Base-by-base conservation (phyloP, 2,888 invertebrate species). In the Drosophila putrida region DNA sequence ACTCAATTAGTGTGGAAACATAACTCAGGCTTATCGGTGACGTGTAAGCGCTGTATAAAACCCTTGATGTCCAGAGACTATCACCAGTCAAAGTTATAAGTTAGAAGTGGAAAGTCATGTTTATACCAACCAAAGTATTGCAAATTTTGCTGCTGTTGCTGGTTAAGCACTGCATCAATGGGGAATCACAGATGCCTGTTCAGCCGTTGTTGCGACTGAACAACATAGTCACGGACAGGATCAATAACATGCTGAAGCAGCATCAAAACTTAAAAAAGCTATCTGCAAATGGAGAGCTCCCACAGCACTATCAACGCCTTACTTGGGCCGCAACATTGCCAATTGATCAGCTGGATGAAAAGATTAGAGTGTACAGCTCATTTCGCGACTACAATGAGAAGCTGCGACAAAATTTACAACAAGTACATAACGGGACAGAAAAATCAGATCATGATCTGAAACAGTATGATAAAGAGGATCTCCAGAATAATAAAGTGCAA, bases 181-280 rank as follows among this genome's bases (percentile, higher is more conserved):
- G 54, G 4, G 27, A 62, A 28, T 6, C 50, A 0, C 35, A 15
- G 6, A 0, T 3, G 8, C 9, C 36, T 2, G 6, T 5, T 13
- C 15, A 58, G 15, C 64, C 57, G 13, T 15, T 80, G 0, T 0
- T 20, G 27, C 31, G 59, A 11, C 63, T 80, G 0, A 44, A 83
- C 25, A 35, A 57, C 4, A 62, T 83, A 15, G 47, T 83, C 4
- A 83, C 84, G 9, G 47, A 39, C 20, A 68, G 68, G 31, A 78
- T 81, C 6, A 74, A 58, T 0, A 20, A 10, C 11, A 46, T 41
- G 13, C 43, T 81, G 6, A 10, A 41, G 25, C 25, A 64, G 11
- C 33, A 50, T 15, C 47, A 53, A 1, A 9, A 65, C 1, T 13
- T 49, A 0, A 35, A n/a, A 10, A 53, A 20, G 13, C 35, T 38